These are phyloP conservation scores for Hydrolagus affinis DNA, from an alignment of 2,113 vertebrate genomes.

Conservation along the genomic window DNA sequence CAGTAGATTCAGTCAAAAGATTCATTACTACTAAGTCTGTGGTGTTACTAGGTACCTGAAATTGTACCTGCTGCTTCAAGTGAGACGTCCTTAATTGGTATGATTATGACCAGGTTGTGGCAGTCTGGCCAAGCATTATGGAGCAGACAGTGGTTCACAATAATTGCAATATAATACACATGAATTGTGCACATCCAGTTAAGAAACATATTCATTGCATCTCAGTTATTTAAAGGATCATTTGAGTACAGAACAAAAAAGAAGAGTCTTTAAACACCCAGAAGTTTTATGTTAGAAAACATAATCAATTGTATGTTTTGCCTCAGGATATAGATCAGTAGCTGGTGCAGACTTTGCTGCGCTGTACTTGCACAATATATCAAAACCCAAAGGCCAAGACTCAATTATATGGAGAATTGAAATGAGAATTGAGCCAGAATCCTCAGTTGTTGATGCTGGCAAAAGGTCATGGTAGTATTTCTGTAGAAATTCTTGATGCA, in stretches of 20 bases:
- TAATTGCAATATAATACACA: neutral
- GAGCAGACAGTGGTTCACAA: neutral
- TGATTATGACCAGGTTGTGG: constrained; percentile 22
- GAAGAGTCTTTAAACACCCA: no score
- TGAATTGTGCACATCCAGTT: neutral
- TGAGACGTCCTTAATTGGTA: neutral
- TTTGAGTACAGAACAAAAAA: neutral
- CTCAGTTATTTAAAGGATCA: constrained; percentile 1
- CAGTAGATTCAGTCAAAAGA: no score
- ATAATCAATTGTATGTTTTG: no score
- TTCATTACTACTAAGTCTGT: neutral
- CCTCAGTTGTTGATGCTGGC: neutral
- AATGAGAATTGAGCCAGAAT: neutral
- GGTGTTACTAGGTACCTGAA: neutral
- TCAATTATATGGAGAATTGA: neutral
- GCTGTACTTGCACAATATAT: no score
- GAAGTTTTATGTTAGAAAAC: no score
- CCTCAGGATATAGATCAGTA: no score
- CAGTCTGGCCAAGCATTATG: constrained; percentile 10
- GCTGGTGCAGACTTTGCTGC: no score
- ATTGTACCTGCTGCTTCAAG: constrained; percentile 5
- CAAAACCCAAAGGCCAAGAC: no score
- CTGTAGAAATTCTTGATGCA: neutral
- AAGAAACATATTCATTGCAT: neutral
- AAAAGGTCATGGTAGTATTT: neutral